Conservation (phyloP, 2,113 vertebrate species). For the Callipepla squamata region DNA sequence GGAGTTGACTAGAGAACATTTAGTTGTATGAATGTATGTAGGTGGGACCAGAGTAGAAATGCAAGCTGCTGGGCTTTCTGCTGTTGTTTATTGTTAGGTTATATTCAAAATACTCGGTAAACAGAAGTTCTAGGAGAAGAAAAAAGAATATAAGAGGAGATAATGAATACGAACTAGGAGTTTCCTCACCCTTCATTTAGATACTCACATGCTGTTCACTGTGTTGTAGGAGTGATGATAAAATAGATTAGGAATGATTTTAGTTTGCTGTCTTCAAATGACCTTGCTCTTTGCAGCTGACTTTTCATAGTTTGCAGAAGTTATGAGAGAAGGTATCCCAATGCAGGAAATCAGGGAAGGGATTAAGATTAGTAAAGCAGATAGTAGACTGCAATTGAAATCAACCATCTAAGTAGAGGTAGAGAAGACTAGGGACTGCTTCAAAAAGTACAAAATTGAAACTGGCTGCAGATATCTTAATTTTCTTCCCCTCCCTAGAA, state of each 20-base stretch:
- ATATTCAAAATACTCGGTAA: background rate
- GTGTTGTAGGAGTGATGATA: background rate
- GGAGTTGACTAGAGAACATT: background rate
- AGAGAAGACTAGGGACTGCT: background rate
- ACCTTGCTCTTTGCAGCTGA: background rate
- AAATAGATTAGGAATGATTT: fast-evolving
- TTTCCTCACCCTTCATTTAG: background rate
- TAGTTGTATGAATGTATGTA: background rate
- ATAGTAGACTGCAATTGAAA: background rate
- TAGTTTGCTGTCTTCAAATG: background rate
- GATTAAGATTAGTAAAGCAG: background rate
- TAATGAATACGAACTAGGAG: background rate
- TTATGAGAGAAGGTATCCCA: background rate
- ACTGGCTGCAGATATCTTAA: background rate
- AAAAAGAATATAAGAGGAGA: background rate
- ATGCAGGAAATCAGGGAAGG: background rate
- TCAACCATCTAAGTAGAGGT: background rate
- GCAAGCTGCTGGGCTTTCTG: background rate
- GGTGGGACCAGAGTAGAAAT: background rate
- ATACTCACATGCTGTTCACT: background rate
- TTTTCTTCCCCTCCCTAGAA: background rate
- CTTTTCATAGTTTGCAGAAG: background rate
- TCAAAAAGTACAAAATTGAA: background rate
- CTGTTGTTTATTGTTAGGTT: background rate
- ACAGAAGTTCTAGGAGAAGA: background rate